Conservation (phyloP, 2,888 invertebrate genomes). For the Tachystola acroxantha region DNA sequence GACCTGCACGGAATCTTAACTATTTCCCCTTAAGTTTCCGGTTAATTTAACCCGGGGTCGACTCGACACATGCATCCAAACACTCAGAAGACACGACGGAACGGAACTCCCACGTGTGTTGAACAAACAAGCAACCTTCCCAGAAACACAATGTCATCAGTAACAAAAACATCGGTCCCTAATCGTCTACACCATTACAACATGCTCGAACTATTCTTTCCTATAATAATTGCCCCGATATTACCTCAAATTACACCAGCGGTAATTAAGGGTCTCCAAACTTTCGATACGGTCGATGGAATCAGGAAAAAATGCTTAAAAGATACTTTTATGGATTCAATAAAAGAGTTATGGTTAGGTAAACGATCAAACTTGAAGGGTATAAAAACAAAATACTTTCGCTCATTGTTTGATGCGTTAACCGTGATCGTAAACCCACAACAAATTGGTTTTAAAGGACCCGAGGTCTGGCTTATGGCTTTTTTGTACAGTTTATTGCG, state of each 20-base stretch:
- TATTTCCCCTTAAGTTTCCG: slow-evolving; percentile 68
- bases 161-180: slow-evolving; percentile 57
- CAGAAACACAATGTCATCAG: slow-evolving; percentile 64
- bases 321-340: slow-evolving; percentile 30
- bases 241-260: slow-evolving; percentile 28
- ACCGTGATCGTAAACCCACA: slow-evolving; percentile 54
- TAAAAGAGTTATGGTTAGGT: slow-evolving; percentile 55
- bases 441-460: slow-evolving; percentile 66
- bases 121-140: slow-evolving; percentile 56
- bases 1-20: slow-evolving; percentile 66
- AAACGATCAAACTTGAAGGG: slow-evolving; percentile 60
- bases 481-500: slow-evolving; percentile 42
- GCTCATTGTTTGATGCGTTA: slow-evolving; percentile 61
- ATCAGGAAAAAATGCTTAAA: slow-evolving; percentile 21
- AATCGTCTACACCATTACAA: slow-evolving; percentile 50
- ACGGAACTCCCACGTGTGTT: slow-evolving; percentile 62
- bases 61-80: slow-evolving; percentile 63
- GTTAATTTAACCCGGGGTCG: slow-evolving; percentile 70
- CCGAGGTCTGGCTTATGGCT: slow-evolving; percentile 30
- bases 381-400: slow-evolving; percentile 60
- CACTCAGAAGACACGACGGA: slow-evolving; percentile 31
- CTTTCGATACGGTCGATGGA: slow-evolving; percentile 22
- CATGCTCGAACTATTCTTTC: slow-evolving; percentile 35
- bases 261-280: slow-evolving; percentile 33
- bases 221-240: slow-evolving; percentile 29